Evolutionary conservation across 2,888 invertebrate genomes (phyloP), one percentile per base, ranked within the genome.

Genomic region (Pammene fasciana): DNA sequence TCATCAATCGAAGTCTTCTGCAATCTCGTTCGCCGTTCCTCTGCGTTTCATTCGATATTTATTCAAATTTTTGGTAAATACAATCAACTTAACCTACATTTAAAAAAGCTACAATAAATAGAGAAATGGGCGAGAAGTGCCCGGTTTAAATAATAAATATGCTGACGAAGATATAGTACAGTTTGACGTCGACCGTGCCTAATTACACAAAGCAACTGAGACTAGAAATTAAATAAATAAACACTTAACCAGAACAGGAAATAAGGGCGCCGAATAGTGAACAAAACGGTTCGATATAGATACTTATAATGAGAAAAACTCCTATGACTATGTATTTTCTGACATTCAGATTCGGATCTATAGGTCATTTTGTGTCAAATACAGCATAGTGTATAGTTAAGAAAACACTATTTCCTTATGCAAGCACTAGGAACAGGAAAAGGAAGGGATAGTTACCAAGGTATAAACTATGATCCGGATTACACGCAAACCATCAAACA

Each of bases 401-500:
- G 7, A 9, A 0, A 14, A 26, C 14, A 34, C 57, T 34, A 38
- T 64, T 64, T 67, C 41, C 26, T 52, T 54, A 61, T 38, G 55
- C 45, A 50, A 41, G 70, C 72, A 73, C 68, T 61, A 68, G 73
- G 78, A 72, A 74, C 6, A 62, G 73, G 75, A 70, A 78, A 76
- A 75, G 73, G 74, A 77, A 72, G 80, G 85, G 85, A 86, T 92
- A 91, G 77, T 91, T 92, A 92, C 92, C 92, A 84, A 88, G 85
- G 86, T 81, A 86, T 80, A 84, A 81, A 78, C 82, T 80, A 85
- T 71, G 82, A 82, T 89, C 90, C 88, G 86, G 89, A 88, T 91
- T 92, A 93, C 86, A 92, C 92, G 91, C 92, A 92, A 88, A 92
- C 92, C 92, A 92, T 92, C 87, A 93, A 88, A 91, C 90, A 92